These are phyloP conservation scores for Athetis lepigone DNA, from an alignment of 2,888 invertebrate species.

Conservation along the genomic window DNA sequence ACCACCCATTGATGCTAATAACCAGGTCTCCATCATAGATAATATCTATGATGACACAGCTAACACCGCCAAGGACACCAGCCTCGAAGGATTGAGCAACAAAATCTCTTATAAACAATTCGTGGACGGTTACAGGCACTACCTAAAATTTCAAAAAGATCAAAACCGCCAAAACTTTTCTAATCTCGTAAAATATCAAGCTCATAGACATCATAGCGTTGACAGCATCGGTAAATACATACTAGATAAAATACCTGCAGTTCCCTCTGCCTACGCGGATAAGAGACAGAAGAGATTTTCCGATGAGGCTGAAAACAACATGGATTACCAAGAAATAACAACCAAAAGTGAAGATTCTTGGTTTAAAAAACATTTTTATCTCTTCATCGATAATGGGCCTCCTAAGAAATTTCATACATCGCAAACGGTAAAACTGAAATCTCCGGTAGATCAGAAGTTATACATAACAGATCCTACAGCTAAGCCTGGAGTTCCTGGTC, in stretches of 20 bases:
- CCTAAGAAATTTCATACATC: slow-evolving; percentile 79
- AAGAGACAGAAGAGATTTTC: slow-evolving; percentile 66
- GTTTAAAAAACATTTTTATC: slow-evolving; percentile 82
- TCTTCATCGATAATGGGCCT: slow-evolving; percentile 76
- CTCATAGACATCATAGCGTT: slow-evolving; percentile 83
- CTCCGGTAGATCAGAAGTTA: slow-evolving; percentile 34
- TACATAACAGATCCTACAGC: slow-evolving; percentile 28
- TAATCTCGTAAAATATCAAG: slow-evolving; percentile 80
- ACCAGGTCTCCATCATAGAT: not conserved
- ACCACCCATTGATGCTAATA: not conserved
- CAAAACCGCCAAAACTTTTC: slow-evolving; percentile 78
- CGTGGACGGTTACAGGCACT: slow-evolving; percentile 83
- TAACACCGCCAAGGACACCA: slow-evolving; percentile 58
- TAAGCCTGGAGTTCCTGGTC: not conserved
- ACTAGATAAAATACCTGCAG: slow-evolving; percentile 78
- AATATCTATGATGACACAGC: not conserved
- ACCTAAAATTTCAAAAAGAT: slow-evolving; percentile 80
- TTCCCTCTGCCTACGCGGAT: slow-evolving; percentile 56
- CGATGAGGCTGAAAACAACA: slow-evolving; percentile 75
- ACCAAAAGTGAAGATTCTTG: slow-evolving; percentile 82
- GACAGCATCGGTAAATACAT: slow-evolving; percentile 86
- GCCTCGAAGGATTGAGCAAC: slow-evolving; percentile 72
- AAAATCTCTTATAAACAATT: slow-evolving; percentile 81
- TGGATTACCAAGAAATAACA: slow-evolving; percentile 74
- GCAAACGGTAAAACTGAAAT: slow-evolving; percentile 76